Evolutionary conservation across 1,140 invertebrate species (phyloP).

Genomic region (Stegodyphus dumicola): DNA sequence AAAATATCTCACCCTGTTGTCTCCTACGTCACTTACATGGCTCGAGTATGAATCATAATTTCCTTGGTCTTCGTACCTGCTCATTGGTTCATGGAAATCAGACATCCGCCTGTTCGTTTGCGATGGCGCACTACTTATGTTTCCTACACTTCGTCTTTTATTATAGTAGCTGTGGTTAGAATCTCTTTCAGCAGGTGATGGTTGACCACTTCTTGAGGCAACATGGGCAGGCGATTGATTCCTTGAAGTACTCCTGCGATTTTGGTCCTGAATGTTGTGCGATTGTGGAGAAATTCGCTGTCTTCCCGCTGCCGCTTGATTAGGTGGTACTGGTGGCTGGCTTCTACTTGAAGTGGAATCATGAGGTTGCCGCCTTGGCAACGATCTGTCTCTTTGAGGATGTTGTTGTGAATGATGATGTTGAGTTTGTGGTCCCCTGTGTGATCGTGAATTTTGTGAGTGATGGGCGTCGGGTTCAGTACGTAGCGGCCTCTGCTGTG

Average conservation of each 20-base stretch:
- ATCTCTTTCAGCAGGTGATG: slow-evolving; percentile 1
- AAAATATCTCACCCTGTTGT: slow-evolving; percentile 77
- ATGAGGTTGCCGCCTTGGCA: slow-evolving; percentile 24
- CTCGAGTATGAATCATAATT: slow-evolving; percentile 36
- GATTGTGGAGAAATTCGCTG: slow-evolving; percentile 5
- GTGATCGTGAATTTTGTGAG: slow-evolving; percentile 33
- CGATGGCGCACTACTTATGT: not conserved
- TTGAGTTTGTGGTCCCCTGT: slow-evolving; percentile 52
- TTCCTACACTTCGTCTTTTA: slow-evolving; percentile 16
- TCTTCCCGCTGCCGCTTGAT: not conserved
- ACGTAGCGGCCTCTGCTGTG: slow-evolving; percentile 39
- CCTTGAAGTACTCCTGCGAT: slow-evolving; percentile 26
- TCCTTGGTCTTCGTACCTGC: slow-evolving; percentile 34
- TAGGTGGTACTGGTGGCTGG: not conserved
- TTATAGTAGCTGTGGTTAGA: slow-evolving; percentile 17
- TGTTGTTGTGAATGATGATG: slow-evolving; percentile 37
- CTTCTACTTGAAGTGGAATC: not conserved
- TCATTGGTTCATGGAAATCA: slow-evolving; percentile 31
- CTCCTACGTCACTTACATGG: slow-evolving; percentile 21
- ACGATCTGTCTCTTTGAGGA: slow-evolving; percentile 19
- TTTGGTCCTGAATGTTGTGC: slow-evolving; percentile 13
- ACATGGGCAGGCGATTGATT: slow-evolving; percentile 16
- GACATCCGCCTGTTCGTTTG: slow-evolving; percentile 11
- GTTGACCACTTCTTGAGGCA: slow-evolving; percentile 37
- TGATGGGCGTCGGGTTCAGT: slow-evolving; percentile 37